Evolutionary conservation across 2,797 vertebrate genomes (phyloP).

Genomic region (Diglossa cyanea): DNA sequence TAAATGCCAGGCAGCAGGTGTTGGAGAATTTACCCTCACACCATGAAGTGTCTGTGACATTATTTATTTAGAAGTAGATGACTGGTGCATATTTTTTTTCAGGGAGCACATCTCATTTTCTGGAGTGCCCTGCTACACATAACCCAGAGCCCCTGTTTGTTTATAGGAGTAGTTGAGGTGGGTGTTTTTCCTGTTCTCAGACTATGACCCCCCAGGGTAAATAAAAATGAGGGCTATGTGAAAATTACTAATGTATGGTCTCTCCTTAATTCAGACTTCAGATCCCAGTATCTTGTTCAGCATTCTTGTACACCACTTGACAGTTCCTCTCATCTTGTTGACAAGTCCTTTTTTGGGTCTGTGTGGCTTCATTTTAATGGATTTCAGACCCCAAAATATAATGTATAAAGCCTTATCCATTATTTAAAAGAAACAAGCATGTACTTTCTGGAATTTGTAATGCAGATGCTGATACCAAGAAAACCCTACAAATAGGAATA

Average conservation of each 20-base stretch:
- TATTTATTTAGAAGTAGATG: conserved; percentile 60
- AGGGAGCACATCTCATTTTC: conserved; percentile 49
- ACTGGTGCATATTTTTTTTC: not conserved
- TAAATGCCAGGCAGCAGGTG: not conserved
- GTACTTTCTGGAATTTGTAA: conserved; percentile 26
- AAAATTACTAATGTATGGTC: not conserved
- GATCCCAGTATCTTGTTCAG: conserved; percentile 4
- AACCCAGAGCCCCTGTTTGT: conserved; percentile 28
- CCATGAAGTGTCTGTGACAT: conserved; percentile 7
- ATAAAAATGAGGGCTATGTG: conserved; percentile 54
- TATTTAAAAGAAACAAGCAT: conserved; percentile 52
- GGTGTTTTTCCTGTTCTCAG: not conserved
- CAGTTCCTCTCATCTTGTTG: conserved; percentile 44
- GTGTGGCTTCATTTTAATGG: conserved; percentile 41
- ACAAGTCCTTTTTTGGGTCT: not conserved
- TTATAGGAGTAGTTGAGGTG: conserved; percentile 6
- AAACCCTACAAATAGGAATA: not conserved
- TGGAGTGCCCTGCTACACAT: not conserved
- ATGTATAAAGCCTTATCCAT: conserved; percentile 43
- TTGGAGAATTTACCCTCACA: not conserved
- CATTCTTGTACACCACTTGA: conserved; percentile 40
- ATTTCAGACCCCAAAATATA: conserved; percentile 32
- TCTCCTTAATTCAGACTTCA: not conserved
- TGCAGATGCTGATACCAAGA: not conserved
- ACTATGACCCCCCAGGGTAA: conserved; percentile 45